These are phyloP conservation scores for Ryuthela nishihirai DNA, from an alignment of 2,888 invertebrate species.

Conservation along the genomic window DNA sequence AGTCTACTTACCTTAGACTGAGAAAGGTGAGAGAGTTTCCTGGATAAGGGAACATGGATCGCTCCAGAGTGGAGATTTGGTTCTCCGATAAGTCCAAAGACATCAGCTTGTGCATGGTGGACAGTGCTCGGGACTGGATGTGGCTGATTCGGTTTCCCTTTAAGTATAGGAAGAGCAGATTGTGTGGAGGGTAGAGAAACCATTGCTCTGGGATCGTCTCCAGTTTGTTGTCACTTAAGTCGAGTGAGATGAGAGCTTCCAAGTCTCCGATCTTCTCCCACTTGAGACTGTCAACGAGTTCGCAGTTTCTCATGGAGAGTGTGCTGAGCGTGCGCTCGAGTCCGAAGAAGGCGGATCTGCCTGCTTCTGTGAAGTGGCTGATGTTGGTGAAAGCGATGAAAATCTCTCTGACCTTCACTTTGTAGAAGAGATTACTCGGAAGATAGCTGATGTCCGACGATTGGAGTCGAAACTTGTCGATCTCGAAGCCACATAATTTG, in stretches of 20 bases:
- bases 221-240: slow-evolving; percentile 17
- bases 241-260: slow-evolving; percentile 7
- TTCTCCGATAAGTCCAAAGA: slow-evolving; percentile 24
- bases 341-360: slow-evolving; percentile 14
- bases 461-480: slow-evolving; percentile 8
- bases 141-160: slow-evolving; percentile 14
- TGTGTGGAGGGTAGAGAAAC: slow-evolving; percentile 10
- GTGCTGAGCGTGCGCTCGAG: slow-evolving; percentile 5
- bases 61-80: background rate
- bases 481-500: slow-evolving; percentile 3
- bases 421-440: slow-evolving; percentile 24
- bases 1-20: slow-evolving; percentile 10
- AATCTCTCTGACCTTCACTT: slow-evolving; percentile 10
- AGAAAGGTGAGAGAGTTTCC: slow-evolving; percentile 12
- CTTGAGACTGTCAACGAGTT: slow-evolving; percentile 5
- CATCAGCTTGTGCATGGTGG: slow-evolving; percentile 6
- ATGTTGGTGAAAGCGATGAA: slow-evolving; percentile 7
- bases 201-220: slow-evolving; percentile 12
- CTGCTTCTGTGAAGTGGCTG: slow-evolving; percentile 16
- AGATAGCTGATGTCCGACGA: slow-evolving; percentile 6
- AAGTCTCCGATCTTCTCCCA: slow-evolving; percentile 23
- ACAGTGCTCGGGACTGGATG: slow-evolving; percentile 5
- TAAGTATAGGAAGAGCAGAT: slow-evolving; percentile 9
- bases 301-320: slow-evolving; percentile 18
- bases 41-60: slow-evolving; percentile 7